phyloP scores from a whole-genome alignment of 2,113 vertebrate species.

The Rhinoptilus africanus region DNA sequence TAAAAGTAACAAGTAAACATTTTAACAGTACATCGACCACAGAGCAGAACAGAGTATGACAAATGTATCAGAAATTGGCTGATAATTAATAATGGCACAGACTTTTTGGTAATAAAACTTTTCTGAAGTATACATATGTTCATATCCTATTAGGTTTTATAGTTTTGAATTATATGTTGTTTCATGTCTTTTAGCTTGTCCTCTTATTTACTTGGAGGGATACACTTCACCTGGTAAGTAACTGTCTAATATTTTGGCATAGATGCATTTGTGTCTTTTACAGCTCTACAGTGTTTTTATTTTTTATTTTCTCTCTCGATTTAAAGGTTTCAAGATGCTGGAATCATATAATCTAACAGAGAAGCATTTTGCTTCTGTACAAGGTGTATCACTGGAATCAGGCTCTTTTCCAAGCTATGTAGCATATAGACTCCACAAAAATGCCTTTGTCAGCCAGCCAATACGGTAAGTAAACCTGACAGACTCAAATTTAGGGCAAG shows the following conservation, averaged over 20 bases:
- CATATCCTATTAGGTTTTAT: not conserved
- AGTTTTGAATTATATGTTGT: not conserved
- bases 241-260: not conserved
- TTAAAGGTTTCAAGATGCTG: conserved; percentile 94
- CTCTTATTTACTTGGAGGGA: conserved; percentile 93
- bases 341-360: conserved; percentile 96
- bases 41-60: not conserved
- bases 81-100: not conserved
- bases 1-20: not conserved
- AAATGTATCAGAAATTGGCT: not conserved
- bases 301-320: not conserved
- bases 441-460: conserved; percentile 88
- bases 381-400: conserved; percentile 91
- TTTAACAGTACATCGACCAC: not conserved
- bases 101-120: not conserved
- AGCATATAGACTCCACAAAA: conserved; percentile 89
- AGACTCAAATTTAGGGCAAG: not conserved
- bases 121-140: not conserved
- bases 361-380: conserved; percentile 85
- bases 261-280: not conserved
- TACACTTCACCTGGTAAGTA: conserved; percentile 93
- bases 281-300: not conserved
- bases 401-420: conserved; percentile 93
- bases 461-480: conserved; percentile 77
- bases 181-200: conserved; percentile 83